These are phyloP conservation scores for Tachystola acroxantha DNA, from an alignment of 2,888 invertebrate species.

Conservation along the genomic window DNA sequence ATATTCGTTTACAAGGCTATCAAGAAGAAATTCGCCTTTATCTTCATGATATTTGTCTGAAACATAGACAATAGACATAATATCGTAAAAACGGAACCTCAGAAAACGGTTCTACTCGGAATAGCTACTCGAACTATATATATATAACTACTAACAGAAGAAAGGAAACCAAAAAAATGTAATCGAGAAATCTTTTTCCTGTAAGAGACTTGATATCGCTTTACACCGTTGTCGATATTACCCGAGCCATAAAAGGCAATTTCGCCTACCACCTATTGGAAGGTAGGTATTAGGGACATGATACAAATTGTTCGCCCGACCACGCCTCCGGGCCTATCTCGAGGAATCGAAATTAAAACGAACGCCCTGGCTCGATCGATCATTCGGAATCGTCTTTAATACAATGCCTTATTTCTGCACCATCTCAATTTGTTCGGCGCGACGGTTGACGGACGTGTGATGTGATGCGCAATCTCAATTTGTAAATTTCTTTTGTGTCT, in stretches of 20 bases:
- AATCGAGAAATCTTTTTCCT: constrained; percentile 10
- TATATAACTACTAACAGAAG: too few relatives aligned
- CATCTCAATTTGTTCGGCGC: constrained; percentile 63
- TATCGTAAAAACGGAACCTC: too few relatives aligned
- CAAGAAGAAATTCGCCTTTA: too few relatives aligned
- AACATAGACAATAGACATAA: too few relatives aligned
- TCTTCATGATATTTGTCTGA: too few relatives aligned
- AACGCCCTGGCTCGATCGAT: constrained; percentile 73
- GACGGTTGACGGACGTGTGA: constrained; percentile 53
- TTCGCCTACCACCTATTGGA: constrained; percentile 20
- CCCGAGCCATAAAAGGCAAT: constrained; percentile 20
- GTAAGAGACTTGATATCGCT: constrained; percentile 8
- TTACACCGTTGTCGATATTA: constrained; percentile 1
- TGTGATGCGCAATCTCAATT: constrained; percentile 48
- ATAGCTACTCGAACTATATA: too few relatives aligned
- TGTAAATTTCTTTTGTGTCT: constrained; percentile 39
- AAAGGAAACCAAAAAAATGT: background rate
- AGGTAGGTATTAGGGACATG: constrained; percentile 56
- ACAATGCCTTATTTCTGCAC: constrained; percentile 69
- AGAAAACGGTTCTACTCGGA: too few relatives aligned
- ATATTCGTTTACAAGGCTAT: too few relatives aligned
- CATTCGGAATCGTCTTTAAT: constrained; percentile 71
- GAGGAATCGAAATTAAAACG: constrained; percentile 74
- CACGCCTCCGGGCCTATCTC: constrained; percentile 69
- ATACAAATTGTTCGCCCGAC: constrained; percentile 71